phyloP scores from a whole-genome alignment of 2,888 invertebrate genomes.

The Hemicrepidius hirtus region DNA sequence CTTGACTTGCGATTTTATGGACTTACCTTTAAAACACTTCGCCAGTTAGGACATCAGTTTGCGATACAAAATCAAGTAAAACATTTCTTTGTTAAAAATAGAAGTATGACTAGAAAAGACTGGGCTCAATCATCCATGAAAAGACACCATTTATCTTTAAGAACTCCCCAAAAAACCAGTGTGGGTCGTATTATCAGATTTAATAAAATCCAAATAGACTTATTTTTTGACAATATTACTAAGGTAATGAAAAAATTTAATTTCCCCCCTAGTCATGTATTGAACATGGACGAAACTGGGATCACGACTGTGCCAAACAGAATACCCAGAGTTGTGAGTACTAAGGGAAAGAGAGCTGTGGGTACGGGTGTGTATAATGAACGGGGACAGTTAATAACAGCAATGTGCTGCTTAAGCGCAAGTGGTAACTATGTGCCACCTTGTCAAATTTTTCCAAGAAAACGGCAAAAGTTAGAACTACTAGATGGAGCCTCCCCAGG shows the following conservation, averaged over 20 bases:
- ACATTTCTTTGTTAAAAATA: not conserved
- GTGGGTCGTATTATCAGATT: not conserved
- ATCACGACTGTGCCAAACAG: constrained; percentile 4
- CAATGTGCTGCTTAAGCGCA: not conserved
- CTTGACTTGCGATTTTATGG: constrained; percentile 1
- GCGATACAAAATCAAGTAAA: not conserved
- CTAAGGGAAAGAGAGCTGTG: not conserved
- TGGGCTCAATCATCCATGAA: constrained; percentile 1
- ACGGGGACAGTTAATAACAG: not conserved
- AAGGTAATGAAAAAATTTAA: not conserved
- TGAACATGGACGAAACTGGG: constrained; percentile 17
- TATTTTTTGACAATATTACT: not conserved
- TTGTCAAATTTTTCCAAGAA: not conserved
- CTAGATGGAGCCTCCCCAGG: not conserved
- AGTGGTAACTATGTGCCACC: not conserved
- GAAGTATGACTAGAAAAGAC: constrained; percentile 1
- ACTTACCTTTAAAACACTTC: not conserved
- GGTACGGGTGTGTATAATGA: not conserved
- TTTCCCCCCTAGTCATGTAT: not conserved
- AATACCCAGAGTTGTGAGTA: not conserved
- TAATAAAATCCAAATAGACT: not conserved
- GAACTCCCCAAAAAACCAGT: constrained; percentile 13
- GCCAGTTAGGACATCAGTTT: not conserved
- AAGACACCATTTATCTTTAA: constrained; percentile 8
- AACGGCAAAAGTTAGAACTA: not conserved